Conservation (phyloP, 2,113 vertebrate genomes). For the Erpornis zantholeuca region DNA sequence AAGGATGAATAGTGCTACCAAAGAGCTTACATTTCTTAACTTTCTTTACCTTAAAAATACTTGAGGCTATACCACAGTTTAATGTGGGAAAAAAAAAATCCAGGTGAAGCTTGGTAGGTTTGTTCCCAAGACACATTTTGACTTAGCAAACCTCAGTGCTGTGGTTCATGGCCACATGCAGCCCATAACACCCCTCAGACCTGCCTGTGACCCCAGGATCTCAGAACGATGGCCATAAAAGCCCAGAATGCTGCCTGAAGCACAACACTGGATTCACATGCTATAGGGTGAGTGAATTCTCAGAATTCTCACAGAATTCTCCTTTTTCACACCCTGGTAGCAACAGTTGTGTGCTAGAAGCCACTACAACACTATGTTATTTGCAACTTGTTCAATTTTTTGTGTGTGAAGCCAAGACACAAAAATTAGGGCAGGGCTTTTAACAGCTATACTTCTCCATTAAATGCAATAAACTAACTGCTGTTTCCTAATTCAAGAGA, state of each 20-base stretch:
- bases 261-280: background rate
- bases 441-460: background rate
- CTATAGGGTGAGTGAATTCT: too few species aligned
- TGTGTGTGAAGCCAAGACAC: background rate
- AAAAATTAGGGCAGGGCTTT: background rate
- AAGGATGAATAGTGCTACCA: background rate
- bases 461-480: background rate
- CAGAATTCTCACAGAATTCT: too few species aligned
- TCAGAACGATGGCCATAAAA: background rate
- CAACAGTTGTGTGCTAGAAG: background rate
- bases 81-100: background rate
- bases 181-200: rapidly evolving
- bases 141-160: background rate
- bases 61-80: background rate
- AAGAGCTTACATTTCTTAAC: background rate
- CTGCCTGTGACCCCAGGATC: background rate
- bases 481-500: background rate
- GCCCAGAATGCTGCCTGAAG: background rate
- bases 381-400: background rate
- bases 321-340: background rate
- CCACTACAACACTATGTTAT: background rate
- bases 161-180: background rate
- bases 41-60: background rate
- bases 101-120: background rate
- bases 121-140: rapidly evolving